Percentiles rank a stretch among this genome's conserved stretches.
Conservation (phyloP, 1,140 invertebrate species). For the Drosophila bifasciata region DNA sequence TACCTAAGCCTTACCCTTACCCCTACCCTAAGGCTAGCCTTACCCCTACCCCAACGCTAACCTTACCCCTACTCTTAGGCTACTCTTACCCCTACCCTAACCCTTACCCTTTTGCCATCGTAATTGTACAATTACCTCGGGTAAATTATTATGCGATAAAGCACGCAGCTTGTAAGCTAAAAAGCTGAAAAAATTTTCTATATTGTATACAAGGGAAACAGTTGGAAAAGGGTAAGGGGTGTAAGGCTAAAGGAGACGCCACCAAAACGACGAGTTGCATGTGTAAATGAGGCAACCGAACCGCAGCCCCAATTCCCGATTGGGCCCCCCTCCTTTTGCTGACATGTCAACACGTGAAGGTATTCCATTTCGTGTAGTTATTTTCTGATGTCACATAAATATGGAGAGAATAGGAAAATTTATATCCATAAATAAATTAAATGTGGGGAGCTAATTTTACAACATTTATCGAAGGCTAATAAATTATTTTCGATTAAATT, state of each 20-base stretch:
- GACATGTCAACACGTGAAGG: conserved; percentile 70
- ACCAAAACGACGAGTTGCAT: conserved; percentile 66
- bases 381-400: conserved; percentile 51
- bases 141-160: conserved; percentile 80
- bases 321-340: conserved; percentile 9
- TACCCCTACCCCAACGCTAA: no score
- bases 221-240: neutral
- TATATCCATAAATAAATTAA: conserved; percentile 36
- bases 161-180: conserved; percentile 66
- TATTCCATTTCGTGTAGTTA: conserved; percentile 55
- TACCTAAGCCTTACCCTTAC: no score
- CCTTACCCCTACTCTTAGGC: no score
- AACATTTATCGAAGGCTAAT: conserved; percentile 36
- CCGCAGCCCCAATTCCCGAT: conserved; percentile 13
- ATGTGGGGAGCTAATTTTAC: conserved; percentile 48
- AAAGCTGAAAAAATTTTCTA: conserved; percentile 24
- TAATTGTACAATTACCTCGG: conserved; percentile 79
- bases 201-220: neutral
- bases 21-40: neutral
- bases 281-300: conserved; percentile 41
- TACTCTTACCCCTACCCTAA: no score
- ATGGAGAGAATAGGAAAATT: conserved; percentile 9
- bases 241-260: no score
- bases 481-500: conserved; percentile 66
- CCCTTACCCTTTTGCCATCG: neutral